Evolutionary conservation across 2,888 invertebrate genomes (phyloP), one percentile per base, ranked within the genome.

Genomic region (Drosophila robusta): DNA sequence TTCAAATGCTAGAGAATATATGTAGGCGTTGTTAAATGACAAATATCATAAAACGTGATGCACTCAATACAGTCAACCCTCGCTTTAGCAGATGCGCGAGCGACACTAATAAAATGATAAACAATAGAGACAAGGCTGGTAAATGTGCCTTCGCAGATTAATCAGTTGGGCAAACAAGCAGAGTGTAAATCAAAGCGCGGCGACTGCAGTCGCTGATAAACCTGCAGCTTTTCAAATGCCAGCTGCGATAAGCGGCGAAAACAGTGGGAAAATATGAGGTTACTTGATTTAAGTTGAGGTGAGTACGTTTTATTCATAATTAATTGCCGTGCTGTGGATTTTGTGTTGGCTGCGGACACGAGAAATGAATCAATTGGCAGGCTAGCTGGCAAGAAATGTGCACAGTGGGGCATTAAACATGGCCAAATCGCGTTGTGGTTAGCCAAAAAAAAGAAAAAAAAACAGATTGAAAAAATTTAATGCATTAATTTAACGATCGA

Each of bases 401-500:
- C 74, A 63, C 57, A 76, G 54, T 60, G 69, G 50, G 46, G 51
- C 38, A 61, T 50, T 45, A 41, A 62, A 58, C 76, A 75, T 76
- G 76, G 63, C 38, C 57, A 57, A 56, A 71, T 63, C 70, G 75
- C 71, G 47, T 75, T 74, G 56, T 41, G 26, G 74, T 58, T 41
- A 38, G 56, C 39, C 29, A 32, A 56, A 51, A 41, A 16, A 18
- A 39, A 32, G 38, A 63, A 22, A 24, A 57, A 70, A 11, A 26
- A 6, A 61, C 16, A 14, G 1, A n/a, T 14, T 12, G 11, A 18
- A 12, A 24, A 26, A 36, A 80, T 77, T 68, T 67, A 78, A 84
- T 87, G 82, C 88, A 88, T 77, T 86, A 71, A 80, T 68, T 74
- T 73, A 83, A 77, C 80, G 78, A 78, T 71, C 88, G 89, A 89